phyloP scores from a whole-genome alignment of 2,888 invertebrate genomes.

The Lasioglossum morio region DNA sequence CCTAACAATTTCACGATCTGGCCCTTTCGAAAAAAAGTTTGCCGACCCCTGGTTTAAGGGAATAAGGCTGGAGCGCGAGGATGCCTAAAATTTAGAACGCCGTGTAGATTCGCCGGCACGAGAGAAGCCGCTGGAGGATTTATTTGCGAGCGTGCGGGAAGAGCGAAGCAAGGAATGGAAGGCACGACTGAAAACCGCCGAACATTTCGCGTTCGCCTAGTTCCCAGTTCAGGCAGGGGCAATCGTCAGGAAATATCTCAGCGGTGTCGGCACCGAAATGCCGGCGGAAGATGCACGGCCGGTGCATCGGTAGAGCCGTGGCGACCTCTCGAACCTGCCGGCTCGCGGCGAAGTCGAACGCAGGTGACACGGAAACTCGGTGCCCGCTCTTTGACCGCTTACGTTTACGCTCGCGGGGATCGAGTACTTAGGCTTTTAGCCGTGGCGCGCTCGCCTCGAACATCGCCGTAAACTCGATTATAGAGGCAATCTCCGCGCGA shows the following conservation, averaged over 20 bases:
- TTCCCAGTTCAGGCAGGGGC: slow-evolving; percentile 2
- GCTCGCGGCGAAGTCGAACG: slow-evolving; percentile 31
- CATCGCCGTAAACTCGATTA: slow-evolving; percentile 73
- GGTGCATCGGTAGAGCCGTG: not conserved
- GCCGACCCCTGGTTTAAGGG: too few relatives aligned
- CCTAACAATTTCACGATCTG: too few relatives aligned
- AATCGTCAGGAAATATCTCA: slow-evolving; percentile 18
- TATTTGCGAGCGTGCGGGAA: not conserved
- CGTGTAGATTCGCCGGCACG: not conserved
- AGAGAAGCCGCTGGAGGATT: not conserved
- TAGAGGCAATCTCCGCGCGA: slow-evolving; percentile 67
- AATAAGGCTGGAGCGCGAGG: not conserved
- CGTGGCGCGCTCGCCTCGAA: slow-evolving; percentile 43
- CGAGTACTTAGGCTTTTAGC: slow-evolving; percentile 11
- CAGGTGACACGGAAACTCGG: slow-evolving; percentile 43
- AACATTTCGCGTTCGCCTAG: slow-evolving; percentile 5
- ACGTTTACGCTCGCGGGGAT: not conserved
- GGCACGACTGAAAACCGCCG: slow-evolving; percentile 9
- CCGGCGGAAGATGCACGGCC: slow-evolving; percentile 26
- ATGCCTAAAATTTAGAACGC: slow-evolving; percentile 1
- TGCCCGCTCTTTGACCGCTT: not conserved
- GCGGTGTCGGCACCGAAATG: slow-evolving; percentile 39
- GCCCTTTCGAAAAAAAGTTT: too few relatives aligned
- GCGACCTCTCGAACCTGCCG: slow-evolving; percentile 17
- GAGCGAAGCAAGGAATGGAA: not conserved